Base-by-base conservation (phyloP, 1,140 invertebrate species). In the Drosophila chauvacae region DNA sequence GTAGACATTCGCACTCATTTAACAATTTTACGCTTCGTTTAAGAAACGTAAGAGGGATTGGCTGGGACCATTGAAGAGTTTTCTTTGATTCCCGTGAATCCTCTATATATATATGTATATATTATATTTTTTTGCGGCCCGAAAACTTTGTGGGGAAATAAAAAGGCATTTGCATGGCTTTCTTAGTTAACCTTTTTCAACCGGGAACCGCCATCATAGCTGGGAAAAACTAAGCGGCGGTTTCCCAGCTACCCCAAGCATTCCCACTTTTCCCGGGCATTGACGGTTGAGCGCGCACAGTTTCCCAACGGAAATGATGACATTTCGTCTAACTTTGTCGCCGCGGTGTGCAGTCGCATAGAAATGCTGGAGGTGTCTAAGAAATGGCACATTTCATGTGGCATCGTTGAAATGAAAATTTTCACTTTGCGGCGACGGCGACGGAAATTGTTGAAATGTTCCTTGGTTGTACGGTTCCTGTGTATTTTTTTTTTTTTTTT, bases 21-120 rank as follows among this genome's bases (percentile, higher is more conserved):
- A 91, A 91, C 86, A 91, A 90, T 91, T 90, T 90, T 71, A 90
- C 82, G 87, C 87, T 90, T 90, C 86, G 86, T 91, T 90, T 83
- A 83, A 74, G 77, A 58, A 68, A 50, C 83, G 77, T 87, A 60
- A 77, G 77, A 72, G 72, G 72, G 65, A 80, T 76, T 76, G 81
- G 57, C 60, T 30, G 28, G 23, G 37, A 35, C 56, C 44, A 57
- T 28, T 20, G 44, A 60, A 72, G 55, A 47, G 62, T 59, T 58
- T 42, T 61, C 62, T 85, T 81, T 81, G 63, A 74, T 78, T 70
- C 56, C 39, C 37, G 41, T 51, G 26, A 62, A 60, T 72, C 51
- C 42, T 11, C 48, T 55, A 3, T 33, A 30, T n/a, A 28, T n/a
- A 66, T 33, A 75, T 53, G 26, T 26, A 45, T 77, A 42, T 50